phyloP scores from a whole-genome alignment of 1,140 invertebrate genomes.

The Drosophila sturtevanti region DNA sequence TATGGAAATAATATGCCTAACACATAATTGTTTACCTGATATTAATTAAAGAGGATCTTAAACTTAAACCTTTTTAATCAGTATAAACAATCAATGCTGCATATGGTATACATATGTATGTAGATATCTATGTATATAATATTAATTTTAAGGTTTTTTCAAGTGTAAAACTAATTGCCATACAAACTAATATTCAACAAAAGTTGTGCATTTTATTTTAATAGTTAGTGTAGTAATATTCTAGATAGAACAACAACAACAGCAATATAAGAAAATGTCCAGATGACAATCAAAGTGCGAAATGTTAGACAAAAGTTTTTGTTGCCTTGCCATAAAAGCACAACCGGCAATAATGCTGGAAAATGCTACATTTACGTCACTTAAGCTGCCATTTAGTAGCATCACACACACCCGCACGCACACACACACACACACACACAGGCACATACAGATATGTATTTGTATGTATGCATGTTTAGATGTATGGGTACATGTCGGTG shows the following conservation, averaged over 20 bases:
- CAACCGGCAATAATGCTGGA: conserved; percentile 51
- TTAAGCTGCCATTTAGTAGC: conserved; percentile 71
- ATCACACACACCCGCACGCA: conserved; percentile 29
- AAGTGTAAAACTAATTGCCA: background rate
- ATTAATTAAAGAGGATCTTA: too few species aligned
- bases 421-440: background rate
- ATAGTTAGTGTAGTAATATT: conserved; percentile 26
- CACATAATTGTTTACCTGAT: too few species aligned
- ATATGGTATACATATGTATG: too few species aligned
- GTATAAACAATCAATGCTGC: too few species aligned
- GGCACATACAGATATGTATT: background rate
- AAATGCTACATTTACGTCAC: conserved; percentile 75
- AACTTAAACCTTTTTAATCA: too few species aligned
- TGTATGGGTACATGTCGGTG: conserved; percentile 21
- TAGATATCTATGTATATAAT: too few species aligned
- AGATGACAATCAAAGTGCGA: conserved; percentile 68
- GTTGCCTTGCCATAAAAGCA: conserved; percentile 44
- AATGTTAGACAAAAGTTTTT: conserved; percentile 60
- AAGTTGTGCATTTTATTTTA: conserved; percentile 53
- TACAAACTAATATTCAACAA: conserved; percentile 33
- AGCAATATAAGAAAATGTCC: background rate
- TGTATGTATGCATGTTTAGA: background rate
- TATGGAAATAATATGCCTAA: too few species aligned
- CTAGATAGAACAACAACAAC: conserved; percentile 4
- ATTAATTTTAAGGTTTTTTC: background rate